A percentile compares a stretch with the other conserved stretches of the same genome.
phyloP scores from a whole-genome alignment of 2,797 vertebrate species.

The Phoeniculus purpureus region DNA sequence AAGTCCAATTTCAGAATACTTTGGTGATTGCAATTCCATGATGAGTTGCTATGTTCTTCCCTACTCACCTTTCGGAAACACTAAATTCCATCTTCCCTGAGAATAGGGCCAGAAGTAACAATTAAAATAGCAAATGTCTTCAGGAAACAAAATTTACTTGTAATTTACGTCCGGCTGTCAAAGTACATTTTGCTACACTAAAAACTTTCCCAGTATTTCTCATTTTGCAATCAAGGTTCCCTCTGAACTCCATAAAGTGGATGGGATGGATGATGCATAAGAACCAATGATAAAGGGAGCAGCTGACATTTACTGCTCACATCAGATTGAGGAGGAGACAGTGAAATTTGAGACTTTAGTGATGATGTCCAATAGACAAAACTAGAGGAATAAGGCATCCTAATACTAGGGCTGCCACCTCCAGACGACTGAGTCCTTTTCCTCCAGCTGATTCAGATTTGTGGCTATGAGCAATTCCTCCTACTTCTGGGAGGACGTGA shows the following conservation, averaged over 20 bases:
- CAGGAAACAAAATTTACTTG: conserved; percentile 65
- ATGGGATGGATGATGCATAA: conserved; percentile 62
- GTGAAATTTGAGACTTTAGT: conserved; percentile 78
- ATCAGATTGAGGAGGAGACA: conserved; percentile 21
- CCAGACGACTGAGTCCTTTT: conserved; percentile 93
- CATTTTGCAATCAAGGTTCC: conserved; percentile 63
- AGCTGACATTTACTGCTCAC: conserved; percentile 53
- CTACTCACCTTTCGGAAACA: conserved; percentile 60
- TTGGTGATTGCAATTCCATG: conserved; percentile 71
- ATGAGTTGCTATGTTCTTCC: conserved; percentile 56
- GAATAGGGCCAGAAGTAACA: conserved; percentile 80
- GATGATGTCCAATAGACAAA: conserved; percentile 95
- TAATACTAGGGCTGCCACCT: conserved; percentile 91
- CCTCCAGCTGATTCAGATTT: conserved; percentile 80
- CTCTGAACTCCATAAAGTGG: conserved; percentile 68
- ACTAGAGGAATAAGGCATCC: conserved; percentile 96
- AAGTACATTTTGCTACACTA: conserved; percentile 69
- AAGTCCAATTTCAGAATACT: conserved; percentile 67
- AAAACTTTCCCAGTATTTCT: conserved; percentile 57
- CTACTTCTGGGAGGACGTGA: conserved; percentile 97
- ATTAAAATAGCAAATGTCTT: conserved; percentile 71
- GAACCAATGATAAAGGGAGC: conserved; percentile 70
- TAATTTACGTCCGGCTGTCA: conserved; percentile 60
- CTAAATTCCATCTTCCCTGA: conserved; percentile 80
- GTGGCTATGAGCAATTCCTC: conserved; percentile 93